Evolutionary conservation across 2,888 invertebrate species (phyloP).

Genomic region (Carterocephalus palaemon): DNA sequence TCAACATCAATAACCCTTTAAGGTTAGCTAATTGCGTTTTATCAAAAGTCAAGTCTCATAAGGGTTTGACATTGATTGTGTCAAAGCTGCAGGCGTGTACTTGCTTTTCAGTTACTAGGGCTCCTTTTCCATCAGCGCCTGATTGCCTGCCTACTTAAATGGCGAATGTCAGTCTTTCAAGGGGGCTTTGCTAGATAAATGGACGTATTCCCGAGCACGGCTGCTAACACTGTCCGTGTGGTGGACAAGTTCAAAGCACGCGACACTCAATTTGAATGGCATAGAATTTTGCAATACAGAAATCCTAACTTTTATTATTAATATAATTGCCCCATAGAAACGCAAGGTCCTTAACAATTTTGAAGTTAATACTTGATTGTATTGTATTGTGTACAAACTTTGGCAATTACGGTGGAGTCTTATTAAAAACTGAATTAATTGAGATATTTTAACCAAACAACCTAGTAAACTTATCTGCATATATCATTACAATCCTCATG

Average conservation of each 20-base stretch:
- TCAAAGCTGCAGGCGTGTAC: background rate
- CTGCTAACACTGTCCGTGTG: constrained; percentile 55
- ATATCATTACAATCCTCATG: constrained; percentile 51
- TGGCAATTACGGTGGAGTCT: too few species aligned
- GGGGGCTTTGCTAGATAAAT: constrained; percentile 51
- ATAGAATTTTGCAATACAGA: too few species aligned
- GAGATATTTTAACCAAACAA: background rate
- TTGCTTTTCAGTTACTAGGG: background rate
- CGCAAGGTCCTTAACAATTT: background rate
- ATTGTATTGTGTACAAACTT: too few species aligned
- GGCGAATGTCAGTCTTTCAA: constrained; percentile 31
- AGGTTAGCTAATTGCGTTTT: background rate
- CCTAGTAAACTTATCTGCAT: constrained; percentile 13
- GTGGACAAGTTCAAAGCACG: constrained; percentile 56
- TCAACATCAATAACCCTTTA: background rate
- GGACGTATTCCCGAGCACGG: constrained; percentile 44
- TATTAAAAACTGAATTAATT: constrained; percentile 9
- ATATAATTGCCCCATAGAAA: too few species aligned
- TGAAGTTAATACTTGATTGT: too few species aligned
- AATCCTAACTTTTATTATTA: too few species aligned
- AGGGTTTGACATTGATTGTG: constrained; percentile 1
- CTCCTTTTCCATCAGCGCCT: background rate
- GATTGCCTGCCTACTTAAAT: constrained; percentile 6
- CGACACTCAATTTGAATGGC: constrained; percentile 67
- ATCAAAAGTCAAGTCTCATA: too few species aligned